Evolutionary conservation across 2,113 vertebrate genomes (phyloP), one percentile per base, ranked within the genome.

Genomic region (Zosterops borbonicus): DNA sequence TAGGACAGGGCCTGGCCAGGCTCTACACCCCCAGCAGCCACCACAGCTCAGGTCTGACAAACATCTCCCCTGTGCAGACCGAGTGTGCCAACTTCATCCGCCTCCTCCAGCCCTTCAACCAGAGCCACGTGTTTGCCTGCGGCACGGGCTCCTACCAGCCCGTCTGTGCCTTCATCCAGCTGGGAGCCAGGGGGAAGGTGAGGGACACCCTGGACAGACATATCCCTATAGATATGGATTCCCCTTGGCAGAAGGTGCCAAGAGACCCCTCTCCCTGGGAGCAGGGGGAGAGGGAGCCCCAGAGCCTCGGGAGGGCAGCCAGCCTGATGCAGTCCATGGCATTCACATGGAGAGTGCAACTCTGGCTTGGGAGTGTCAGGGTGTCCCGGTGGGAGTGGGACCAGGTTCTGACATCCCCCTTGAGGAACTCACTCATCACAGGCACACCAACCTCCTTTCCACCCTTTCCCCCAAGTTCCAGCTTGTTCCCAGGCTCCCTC

Each of bases 21-120:
- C 60, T 90, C 88, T 6, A 0, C 60, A 53, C 50, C 73, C 60
- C 12, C 8, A 13, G 53, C 33, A 47, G 65, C 15, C 33, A 1
- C 27, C 41, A 22, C 2, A 3, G 39, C 81, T 84, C 35, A 29
- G 64, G 8, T 56, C 25, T 90, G 63, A 94, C 63, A 22, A 80
- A 14, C 44, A 7, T 65, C 73, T 86, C 55, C 20, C 53, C 81
- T 3, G 55, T 2, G 6, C 97, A 99, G 99, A 98, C 96, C 0
- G 99, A 99, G 35, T 99, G 99, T 67, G 98, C 98, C 81, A 99
- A 99, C 97, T 99, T 98, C 44, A 97, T 99, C 79, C 98, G 98
- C 39, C 96, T 99, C 77, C 97, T 99, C 46, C 98, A 99, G 96
- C 97, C 98, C 6, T 98, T 98, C 97, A 99, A 99, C 81, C 98